phyloP scores from a whole-genome alignment of 2,888 invertebrate species.

The Yponomeuta cagnagella region DNA sequence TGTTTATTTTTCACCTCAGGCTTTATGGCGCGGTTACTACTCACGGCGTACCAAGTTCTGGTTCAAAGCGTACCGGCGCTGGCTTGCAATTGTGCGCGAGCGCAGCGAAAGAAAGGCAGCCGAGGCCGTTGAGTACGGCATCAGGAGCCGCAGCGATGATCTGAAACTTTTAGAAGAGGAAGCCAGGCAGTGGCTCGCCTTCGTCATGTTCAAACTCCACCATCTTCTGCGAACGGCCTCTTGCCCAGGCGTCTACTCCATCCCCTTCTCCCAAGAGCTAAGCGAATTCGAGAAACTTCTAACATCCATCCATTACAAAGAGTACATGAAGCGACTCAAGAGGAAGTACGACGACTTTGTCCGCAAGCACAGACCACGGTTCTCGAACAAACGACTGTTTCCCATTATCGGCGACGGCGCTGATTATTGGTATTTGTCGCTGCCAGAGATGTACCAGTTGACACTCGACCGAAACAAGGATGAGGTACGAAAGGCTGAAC shows the following conservation, averaged over 20 bases:
- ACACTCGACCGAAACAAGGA: slow-evolving; percentile 26
- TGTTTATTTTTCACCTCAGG: slow-evolving; percentile 29
- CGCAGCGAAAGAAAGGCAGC: slow-evolving; percentile 54
- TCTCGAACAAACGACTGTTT: slow-evolving; percentile 60
- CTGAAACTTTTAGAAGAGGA: slow-evolving; percentile 60
- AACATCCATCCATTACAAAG: slow-evolving; percentile 58
- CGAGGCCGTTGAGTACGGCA: slow-evolving; percentile 57
- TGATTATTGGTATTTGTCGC: slow-evolving; percentile 68
- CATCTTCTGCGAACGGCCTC: slow-evolving; percentile 57
- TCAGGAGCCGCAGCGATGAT: slow-evolving; percentile 59
- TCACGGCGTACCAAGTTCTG: slow-evolving; percentile 60
- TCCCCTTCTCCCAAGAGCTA: slow-evolving; percentile 45
- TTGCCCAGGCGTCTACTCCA: slow-evolving; percentile 58
- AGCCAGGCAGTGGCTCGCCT: slow-evolving; percentile 63
- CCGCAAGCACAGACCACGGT: slow-evolving; percentile 55
- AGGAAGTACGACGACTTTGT: slow-evolving; percentile 64
- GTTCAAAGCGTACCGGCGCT: slow-evolving; percentile 56
- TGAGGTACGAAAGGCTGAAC: slow-evolving; percentile 24
- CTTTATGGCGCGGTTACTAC: slow-evolving; percentile 58
- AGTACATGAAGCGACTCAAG: slow-evolving; percentile 60
- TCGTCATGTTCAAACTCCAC: slow-evolving; percentile 64
- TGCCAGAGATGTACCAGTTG: slow-evolving; percentile 66
- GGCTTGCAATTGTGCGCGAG: slow-evolving; percentile 55
- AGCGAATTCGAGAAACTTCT: slow-evolving; percentile 62
- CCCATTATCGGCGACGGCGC: slow-evolving; percentile 64